Percentiles rank a stretch among this genome's conserved stretches.
These are phyloP conservation scores for Stegostoma tigrinum DNA, from an alignment of 2,113 vertebrate species.

Conservation along the genomic window DNA sequence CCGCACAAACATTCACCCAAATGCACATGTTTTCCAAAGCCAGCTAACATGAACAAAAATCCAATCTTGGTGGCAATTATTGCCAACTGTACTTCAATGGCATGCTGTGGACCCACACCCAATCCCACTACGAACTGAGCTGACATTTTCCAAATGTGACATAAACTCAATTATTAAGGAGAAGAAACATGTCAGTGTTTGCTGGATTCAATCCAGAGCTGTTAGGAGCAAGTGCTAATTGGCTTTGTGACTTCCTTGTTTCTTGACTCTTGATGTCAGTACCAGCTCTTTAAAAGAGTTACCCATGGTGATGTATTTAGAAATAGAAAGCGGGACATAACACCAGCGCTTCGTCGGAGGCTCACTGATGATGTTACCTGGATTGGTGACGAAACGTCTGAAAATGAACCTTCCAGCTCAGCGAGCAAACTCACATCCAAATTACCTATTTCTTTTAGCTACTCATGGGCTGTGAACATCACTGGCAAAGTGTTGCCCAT, in stretches of 20 bases:
- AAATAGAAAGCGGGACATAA: too few species aligned
- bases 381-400: too few species aligned
- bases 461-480: too few species aligned
- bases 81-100: neutral
- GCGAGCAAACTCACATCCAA: too few species aligned
- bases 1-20: neutral
- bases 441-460: neutral
- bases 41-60: neutral
- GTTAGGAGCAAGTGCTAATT: neutral
- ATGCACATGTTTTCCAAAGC: neutral
- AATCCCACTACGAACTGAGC: neutral
- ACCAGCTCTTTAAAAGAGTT: neutral
- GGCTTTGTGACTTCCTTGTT: neutral
- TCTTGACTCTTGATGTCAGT: neutral
- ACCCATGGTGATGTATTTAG: neutral
- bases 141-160: neutral
- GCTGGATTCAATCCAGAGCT: neutral
- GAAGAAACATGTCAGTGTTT: neutral
- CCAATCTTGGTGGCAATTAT: neutral
- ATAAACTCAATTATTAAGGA: neutral
- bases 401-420: too few species aligned
- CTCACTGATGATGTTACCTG: too few species aligned
- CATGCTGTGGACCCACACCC: neutral
- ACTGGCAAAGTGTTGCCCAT: too few species aligned
- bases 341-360: too few species aligned